A percentile compares a stretch with the other conserved stretches of the same genome.
phyloP scores from a whole-genome alignment of 30 jellyfish, hydroid and myxozoan species.

The Morbakka virulenta region DNA sequence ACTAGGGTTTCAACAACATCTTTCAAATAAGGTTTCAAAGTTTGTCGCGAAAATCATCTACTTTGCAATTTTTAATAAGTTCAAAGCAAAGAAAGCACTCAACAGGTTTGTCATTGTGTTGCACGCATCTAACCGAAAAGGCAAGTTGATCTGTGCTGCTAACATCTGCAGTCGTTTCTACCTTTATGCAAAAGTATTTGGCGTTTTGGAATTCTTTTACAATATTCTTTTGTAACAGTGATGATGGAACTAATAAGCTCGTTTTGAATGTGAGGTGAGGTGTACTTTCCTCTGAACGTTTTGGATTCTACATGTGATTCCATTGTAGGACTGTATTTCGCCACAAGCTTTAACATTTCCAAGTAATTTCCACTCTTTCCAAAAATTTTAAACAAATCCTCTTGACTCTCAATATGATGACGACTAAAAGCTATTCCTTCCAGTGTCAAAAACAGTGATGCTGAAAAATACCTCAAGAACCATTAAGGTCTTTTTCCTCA shows the following conservation, averaged over 20 bases:
- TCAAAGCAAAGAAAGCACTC: slow-evolving; percentile 40
- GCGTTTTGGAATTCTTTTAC: slow-evolving; percentile 16
- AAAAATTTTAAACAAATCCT: slow-evolving; percentile 9
- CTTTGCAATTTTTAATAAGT: slow-evolving; percentile 3
- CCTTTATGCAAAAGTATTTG: slow-evolving; percentile 34
- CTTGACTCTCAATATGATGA: slow-evolving; percentile 51
- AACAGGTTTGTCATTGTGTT: slow-evolving; percentile 14
- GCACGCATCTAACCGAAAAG: no score
- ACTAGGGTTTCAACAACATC: no score
- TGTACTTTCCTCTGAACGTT: slow-evolving; percentile 44
- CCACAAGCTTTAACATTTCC: slow-evolving; percentile 55
- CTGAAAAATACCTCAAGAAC: slow-evolving; percentile 38
- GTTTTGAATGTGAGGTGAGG: slow-evolving; percentile 54
- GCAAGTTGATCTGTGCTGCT: slow-evolving; percentile 18
- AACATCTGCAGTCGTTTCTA: slow-evolving; percentile 34
- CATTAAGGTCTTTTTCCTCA: slow-evolving; percentile 26
- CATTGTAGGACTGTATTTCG: slow-evolving; percentile 35
- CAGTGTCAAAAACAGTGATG: slow-evolving; percentile 47
- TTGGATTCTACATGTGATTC: slow-evolving; percentile 47
- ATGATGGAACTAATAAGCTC: slow-evolving; percentile 32
- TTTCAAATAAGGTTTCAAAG: neutral
- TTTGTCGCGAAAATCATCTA: slow-evolving; percentile 22
- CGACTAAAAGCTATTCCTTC: slow-evolving; percentile 46
- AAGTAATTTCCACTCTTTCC: slow-evolving; percentile 51
- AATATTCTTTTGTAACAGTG: slow-evolving; percentile 41